These are phyloP conservation scores for Labeo calbasu DNA, from an alignment of 2,797 vertebrate genomes.

Conservation along the genomic window DNA sequence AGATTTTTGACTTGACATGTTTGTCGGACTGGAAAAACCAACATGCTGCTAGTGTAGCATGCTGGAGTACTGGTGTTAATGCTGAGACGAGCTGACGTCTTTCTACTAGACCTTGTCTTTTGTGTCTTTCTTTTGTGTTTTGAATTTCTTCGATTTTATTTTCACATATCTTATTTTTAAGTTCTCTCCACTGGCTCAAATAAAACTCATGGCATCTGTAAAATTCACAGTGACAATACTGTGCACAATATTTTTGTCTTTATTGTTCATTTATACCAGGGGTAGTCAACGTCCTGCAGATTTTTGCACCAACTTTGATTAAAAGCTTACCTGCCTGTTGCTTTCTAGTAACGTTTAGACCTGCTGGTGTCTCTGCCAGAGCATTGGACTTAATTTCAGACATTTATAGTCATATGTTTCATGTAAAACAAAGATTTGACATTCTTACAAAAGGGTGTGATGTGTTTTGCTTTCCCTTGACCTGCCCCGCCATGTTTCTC, in stretches of 20 bases:
- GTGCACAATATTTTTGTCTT: no score
- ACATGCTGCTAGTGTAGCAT: constrained; percentile 19
- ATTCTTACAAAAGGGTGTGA: constrained; percentile 2
- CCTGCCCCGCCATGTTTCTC: not conserved
- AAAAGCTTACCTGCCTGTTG: no score
- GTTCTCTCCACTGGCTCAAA: not conserved
- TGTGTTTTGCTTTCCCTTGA: not conserved
- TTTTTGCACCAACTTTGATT: no score
- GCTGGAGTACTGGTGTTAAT: constrained; percentile 11
- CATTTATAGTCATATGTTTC: not conserved
- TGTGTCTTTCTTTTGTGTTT: not conserved
- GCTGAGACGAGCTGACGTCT: constrained; percentile 15
- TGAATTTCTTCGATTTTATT: not conserved
- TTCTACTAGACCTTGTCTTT: not conserved
- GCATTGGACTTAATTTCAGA: not conserved
- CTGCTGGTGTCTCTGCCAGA: not conserved
- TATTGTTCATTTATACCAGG: not conserved
- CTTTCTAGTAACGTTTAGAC: no score
- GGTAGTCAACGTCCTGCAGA: no score
- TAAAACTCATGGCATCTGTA: not conserved
- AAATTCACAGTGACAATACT: not conserved
- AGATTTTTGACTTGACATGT: constrained; percentile 32
- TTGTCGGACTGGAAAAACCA: constrained; percentile 24
- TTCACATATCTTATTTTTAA: not conserved
- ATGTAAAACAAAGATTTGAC: not conserved